Percentiles rank a stretch among this genome's conserved stretches.
Evolutionary conservation across 2,888 invertebrate genomes (phyloP).

Genomic region (Teleiodes luculella): DNA sequence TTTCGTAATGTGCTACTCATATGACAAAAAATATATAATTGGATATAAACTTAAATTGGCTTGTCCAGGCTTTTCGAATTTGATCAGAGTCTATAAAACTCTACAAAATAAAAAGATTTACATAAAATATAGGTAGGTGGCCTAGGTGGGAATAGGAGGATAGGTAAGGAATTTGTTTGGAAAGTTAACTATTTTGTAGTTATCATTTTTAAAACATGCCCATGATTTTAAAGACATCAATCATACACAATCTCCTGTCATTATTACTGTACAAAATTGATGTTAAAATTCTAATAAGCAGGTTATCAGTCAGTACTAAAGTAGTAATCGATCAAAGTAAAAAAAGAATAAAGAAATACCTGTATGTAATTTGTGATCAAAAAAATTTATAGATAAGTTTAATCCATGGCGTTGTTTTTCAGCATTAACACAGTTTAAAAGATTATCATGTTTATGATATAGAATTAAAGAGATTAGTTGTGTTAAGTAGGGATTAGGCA

Average conservation of each 20-base stretch:
- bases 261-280: too few species aligned
- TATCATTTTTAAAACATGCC: background rate
- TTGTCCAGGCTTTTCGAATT: too few species aligned
- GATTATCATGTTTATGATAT: constrained; percentile 1
- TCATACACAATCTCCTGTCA: too few species aligned
- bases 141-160: too few species aligned
- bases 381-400: background rate
- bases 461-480: constrained; percentile 3
- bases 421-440: background rate
- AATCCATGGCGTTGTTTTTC: background rate
- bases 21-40: too few species aligned
- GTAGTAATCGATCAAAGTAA: background rate
- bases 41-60: too few species aligned
- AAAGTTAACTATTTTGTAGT: too few species aligned
- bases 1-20: too few species aligned
- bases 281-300: background rate
- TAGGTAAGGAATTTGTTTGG: too few species aligned
- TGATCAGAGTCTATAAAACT: too few species aligned
- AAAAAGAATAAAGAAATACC: background rate
- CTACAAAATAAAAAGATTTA: too few species aligned
- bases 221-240: background rate
- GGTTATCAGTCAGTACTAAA: background rate
- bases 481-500: background rate
- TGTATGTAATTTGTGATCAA: background rate
- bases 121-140: too few species aligned